Evolutionary conservation across 2,113 vertebrate genomes (phyloP), one percentile per base, ranked within the genome.

Genomic region (Pangasianodon gigas): DNA sequence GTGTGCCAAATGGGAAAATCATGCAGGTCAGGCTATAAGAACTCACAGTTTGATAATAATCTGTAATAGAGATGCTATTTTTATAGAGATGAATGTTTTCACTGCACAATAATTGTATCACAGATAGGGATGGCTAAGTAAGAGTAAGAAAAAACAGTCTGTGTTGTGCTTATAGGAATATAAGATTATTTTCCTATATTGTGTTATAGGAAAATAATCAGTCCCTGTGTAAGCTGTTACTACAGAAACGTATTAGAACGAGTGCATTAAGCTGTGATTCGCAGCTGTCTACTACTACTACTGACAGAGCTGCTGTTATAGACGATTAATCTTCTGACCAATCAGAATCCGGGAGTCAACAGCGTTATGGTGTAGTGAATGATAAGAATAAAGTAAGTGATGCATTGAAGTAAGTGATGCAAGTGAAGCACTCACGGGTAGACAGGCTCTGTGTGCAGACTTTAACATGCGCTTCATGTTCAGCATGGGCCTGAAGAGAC

Each of bases 381-480:
- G 4, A 2, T 46, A 21, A 85, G 44, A 85, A 67, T 18, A 2
- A 69, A 32, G 16, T 32, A 32, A 13, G n/a, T 16, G n/a, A 32
- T 4, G n/a, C n/a, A 67, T 5, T 56, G 10, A 69, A 32, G 16
- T 32, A 32, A 13, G n/a, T 16, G n/a, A 32, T 4, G n/a, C n/a
- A 32, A 13, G 18, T 16, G 19, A 46, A n/a, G 18, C 13, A 92
- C 97, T 0, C 94, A 99, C 98, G 0, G 98, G 98, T 56, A 99
- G 92, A 48, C 97, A 96, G 4, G 95, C 91, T 91, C 97, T 95
- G 32, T 75, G n/a, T 0, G 97, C 96, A 0, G 98, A 98, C 0
- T 94, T 94, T 0, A 92, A 80, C 97, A 99, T 98, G 88, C 97
- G 95, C 0, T 95, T 94, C 97, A 97, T 97, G 94, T 99, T 98